Conservation (phyloP, 1,140 invertebrate genomes). For the Drosophila bifasciata region DNA sequence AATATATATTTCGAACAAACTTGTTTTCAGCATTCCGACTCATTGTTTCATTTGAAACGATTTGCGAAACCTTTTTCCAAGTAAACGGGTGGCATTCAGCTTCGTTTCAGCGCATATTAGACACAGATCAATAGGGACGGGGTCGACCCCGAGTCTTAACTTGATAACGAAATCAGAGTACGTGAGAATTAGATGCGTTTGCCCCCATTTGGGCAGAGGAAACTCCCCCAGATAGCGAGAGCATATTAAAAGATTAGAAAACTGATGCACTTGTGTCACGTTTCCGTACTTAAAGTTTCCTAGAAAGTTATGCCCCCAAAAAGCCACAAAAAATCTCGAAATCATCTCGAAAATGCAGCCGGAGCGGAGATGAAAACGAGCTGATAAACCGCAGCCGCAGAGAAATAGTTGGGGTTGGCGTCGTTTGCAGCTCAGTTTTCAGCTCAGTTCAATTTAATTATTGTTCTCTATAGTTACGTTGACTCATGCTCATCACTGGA, state of each 20-base stretch:
- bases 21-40: slow-evolving; percentile 55
- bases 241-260: slow-evolving; percentile 78
- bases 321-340: slow-evolving; percentile 46
- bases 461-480: slow-evolving; percentile 39
- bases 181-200: slow-evolving; percentile 57
- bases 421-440: neutral
- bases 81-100: slow-evolving; percentile 14
- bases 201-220: no score
- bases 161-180: slow-evolving; percentile 65
- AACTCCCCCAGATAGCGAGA: slow-evolving; percentile 41
- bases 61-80: slow-evolving; percentile 63
- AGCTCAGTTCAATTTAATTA: slow-evolving; percentile 21
- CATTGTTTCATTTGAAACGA: slow-evolving; percentile 53
- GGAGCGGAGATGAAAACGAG: slow-evolving; percentile 36
- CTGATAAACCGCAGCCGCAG: slow-evolving; percentile 49
- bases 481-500: slow-evolving; percentile 47
- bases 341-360: slow-evolving; percentile 48
- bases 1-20: slow-evolving; percentile 35
- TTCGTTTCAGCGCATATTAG: slow-evolving; percentile 21
- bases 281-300: slow-evolving; percentile 65
- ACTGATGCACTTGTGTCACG: slow-evolving; percentile 61
- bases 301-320: slow-evolving; percentile 67
- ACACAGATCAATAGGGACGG: slow-evolving; percentile 56
- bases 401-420: neutral
- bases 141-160: slow-evolving; percentile 49